Base-by-base conservation (phyloP, 1,140 invertebrate genomes). In the Hyposmocoma kahamanoa region DNA sequence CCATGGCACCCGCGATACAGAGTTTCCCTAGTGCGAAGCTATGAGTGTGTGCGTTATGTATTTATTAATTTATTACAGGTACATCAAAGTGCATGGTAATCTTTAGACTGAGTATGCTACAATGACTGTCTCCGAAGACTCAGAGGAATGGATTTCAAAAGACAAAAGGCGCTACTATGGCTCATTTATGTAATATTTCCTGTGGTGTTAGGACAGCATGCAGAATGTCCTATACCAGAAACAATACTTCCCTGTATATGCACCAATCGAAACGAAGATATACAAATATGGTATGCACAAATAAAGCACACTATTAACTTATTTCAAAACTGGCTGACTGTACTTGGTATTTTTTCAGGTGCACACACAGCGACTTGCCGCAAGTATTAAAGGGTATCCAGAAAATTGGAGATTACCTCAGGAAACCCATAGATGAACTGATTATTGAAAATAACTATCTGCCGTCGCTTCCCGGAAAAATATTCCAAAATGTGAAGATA, bases 401-500 rank as follows among this genome's bases (percentile, higher is more conserved):
- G 54, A 87, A 90, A 9, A 88, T 94, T 19, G 91, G 91, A 43
- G 88, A 91, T 36, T 89, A 90, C 43, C 80, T 94, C 17, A 89
- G 87, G 42, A 89, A 89, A 30, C 90, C 92, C 8, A 91, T 96
- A 47, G 95, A 95, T 69, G 95, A 96, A 67, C 65, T 96, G 32
- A 95, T 96, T 38, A 86, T 96, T 51, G 95, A 96, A 82, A 95
- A 95, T 60, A 96, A 96, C 73, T 92, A 93, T 59, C 73, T 96
- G 30, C 93, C 94, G 1, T 92, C 94, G 2, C 59, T 96, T 13
- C 93, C 94, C 2, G 94, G 93, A 13, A 90, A 91, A 56, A 89
- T 92, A 15, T 95, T 96, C 69, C 89, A 91, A 32, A 90, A 90
- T 54, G 71, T 95, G 15, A 90, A 91, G 64, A 91, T 95, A 11